Evolutionary conservation across 2,113 vertebrate genomes (phyloP), one percentile per base, ranked within the genome.

Genomic region (Ciconia stormi): DNA sequence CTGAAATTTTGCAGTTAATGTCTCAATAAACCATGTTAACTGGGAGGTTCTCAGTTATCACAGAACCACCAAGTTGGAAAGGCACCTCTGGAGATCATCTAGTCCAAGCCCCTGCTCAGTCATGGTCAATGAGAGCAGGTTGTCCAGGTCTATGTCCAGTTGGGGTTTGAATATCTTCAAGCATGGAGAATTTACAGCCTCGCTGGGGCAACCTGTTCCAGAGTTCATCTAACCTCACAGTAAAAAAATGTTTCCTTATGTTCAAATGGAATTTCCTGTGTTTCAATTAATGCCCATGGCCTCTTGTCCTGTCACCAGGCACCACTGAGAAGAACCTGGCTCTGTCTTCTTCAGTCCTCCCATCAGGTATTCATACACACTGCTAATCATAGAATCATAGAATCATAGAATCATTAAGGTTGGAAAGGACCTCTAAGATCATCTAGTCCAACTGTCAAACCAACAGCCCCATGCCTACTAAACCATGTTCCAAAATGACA

Each of bases 61-160:
- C 38, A 50, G 42, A 77, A 29, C 9, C 4, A 71, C 16, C 2
- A 32, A 36, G 26, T 9, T 53, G 53, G 14, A 53, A 88, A 62
- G 9, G 23, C 8, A 38, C 5, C 27, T 76, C n/a, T 76, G 27
- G 29, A 88, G 32, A 76, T n/a, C 40, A 42, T 34, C 21, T 59
- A 47, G 21, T 44, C 21, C 15, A 76, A 21, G 19, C 2, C 5
- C 2, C 7, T 72, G 18, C 13, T 61, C 1, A 2, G 4, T 14
- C 22, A 20, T 13, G 3, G 32, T 40, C 26, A 62, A 29, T 36
- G 32, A 40, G 7, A 71, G 21, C 36, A 29, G 16, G 17, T 50
- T 79, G 38, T 46, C 30, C 27, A 86, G 25, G 34, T 52, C 16
- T 3, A 14, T 6, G 20, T 30, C 16, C 26, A 25, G 25, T 5